phyloP scores from a whole-genome alignment of 2,113 vertebrate species.

The Chloebia gouldiae region DNA sequence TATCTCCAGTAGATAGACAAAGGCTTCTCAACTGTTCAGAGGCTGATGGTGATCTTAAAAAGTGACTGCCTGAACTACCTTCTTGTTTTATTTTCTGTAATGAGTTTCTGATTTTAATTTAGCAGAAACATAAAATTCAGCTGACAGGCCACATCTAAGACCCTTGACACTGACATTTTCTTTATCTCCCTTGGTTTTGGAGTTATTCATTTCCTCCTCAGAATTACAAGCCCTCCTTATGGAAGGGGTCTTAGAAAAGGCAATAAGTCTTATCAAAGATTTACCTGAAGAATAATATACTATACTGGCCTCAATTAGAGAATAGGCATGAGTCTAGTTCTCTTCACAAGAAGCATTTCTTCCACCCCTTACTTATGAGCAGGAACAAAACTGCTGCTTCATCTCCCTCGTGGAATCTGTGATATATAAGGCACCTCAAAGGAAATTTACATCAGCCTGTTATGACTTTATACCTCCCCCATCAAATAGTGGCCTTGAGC shows the following conservation, averaged over 20 bases:
- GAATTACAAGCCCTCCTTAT: not conserved
- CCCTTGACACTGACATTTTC: not conserved
- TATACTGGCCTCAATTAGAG: not conserved
- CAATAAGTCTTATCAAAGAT: slow-evolving; percentile 26
- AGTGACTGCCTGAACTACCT: not conserved
- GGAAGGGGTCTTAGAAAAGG: slow-evolving; percentile 8
- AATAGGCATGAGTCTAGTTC: not conserved
- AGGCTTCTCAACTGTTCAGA: not conserved
- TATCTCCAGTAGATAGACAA: not conserved
- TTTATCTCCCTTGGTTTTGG: slow-evolving; percentile 12
- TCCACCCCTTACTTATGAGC: slow-evolving; percentile 6
- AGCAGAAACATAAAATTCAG: not conserved
- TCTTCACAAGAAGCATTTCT: slow-evolving; percentile 1
- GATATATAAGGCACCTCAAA: slow-evolving; percentile 61
- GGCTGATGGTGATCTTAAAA: not conserved
- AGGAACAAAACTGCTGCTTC: slow-evolving; percentile 47
- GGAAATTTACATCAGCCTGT: slow-evolving; percentile 65
- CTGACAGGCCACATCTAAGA: not conserved
- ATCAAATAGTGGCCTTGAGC: slow-evolving; percentile 60
- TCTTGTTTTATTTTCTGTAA: not conserved
- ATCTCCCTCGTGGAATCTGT: slow-evolving; percentile 19
- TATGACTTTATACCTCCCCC: slow-evolving; percentile 55
- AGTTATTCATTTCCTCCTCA: slow-evolving; percentile 28
- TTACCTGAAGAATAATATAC: slow-evolving; percentile 18
- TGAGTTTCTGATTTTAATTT: slow-evolving; percentile 37